Conservation (phyloP, 1,140 invertebrate genomes). For the Sminthurinus signatus region DNA sequence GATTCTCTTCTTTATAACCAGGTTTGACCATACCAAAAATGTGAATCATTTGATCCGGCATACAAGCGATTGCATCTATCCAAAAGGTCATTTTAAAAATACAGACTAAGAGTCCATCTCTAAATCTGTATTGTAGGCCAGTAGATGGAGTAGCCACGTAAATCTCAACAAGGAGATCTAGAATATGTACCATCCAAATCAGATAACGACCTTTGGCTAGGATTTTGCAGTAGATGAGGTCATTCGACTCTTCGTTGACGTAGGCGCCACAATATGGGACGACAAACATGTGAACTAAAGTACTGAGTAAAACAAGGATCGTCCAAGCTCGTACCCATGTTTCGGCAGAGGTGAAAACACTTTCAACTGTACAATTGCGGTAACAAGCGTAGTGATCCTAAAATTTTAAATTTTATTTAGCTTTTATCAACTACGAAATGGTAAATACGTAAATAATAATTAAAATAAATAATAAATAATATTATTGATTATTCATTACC, state of each 20-base stretch:
- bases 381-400: slow-evolving; percentile 3
- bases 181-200: not conserved
- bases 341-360: not conserved
- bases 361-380: not conserved
- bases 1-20: not conserved
- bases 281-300: not conserved
- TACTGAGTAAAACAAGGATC: not conserved
- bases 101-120: not conserved
- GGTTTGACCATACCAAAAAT: not conserved
- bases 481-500: no score
- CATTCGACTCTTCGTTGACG: not conserved
- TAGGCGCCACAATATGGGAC: not conserved
- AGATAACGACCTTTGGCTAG: not conserved
- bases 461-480: no score
- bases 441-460: no score
- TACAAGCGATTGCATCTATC: not conserved
- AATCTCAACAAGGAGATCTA: not conserved
- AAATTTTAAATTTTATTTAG: no score
- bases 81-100: not conserved
- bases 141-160: not conserved
- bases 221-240: not conserved
- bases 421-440: no score
- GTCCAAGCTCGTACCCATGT: not conserved
- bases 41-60: not conserved
- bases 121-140: not conserved